Percentiles rank a stretch among this genome's conserved stretches.
Evolutionary conservation across 1,140 invertebrate species (phyloP).

Genomic region (Brachionus sp.): DNA sequence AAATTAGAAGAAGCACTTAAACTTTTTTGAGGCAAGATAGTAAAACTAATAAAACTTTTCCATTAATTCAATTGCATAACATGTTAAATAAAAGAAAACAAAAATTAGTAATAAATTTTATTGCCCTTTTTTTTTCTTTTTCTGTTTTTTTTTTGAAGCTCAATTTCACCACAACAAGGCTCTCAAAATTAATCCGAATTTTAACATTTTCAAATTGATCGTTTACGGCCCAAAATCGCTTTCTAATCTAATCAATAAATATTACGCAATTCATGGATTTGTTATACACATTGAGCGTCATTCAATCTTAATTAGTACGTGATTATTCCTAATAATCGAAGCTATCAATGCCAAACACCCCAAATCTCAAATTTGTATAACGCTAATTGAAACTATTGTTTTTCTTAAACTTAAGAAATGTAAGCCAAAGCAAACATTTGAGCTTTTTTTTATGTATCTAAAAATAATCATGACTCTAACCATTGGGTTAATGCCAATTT

Average conservation of each 20-base stretch:
- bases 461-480: not conserved
- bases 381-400: not conserved
- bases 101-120: slow-evolving; percentile 2
- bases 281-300: not conserved
- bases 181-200: not conserved
- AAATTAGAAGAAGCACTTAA: slow-evolving; percentile 1
- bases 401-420: not conserved
- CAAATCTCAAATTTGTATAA: not conserved
- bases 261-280: not conserved
- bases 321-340: not conserved
- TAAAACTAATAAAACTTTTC: not conserved
- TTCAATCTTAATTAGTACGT: not conserved
- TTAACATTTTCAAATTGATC: not conserved
- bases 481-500: slow-evolving; percentile 1
- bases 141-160: not conserved
- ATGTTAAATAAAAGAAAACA: not conserved
- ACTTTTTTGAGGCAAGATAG: not conserved
- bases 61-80: not conserved
- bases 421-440: not conserved
- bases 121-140: not conserved
- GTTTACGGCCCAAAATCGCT: not conserved
- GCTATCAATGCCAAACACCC: not conserved
- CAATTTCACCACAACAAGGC: not conserved
- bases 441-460: not conserved
- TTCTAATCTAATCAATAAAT: not conserved